Evolutionary conservation across 2,113 vertebrate genomes (phyloP).

Genomic region (Corynorhinus townsendii): DNA sequence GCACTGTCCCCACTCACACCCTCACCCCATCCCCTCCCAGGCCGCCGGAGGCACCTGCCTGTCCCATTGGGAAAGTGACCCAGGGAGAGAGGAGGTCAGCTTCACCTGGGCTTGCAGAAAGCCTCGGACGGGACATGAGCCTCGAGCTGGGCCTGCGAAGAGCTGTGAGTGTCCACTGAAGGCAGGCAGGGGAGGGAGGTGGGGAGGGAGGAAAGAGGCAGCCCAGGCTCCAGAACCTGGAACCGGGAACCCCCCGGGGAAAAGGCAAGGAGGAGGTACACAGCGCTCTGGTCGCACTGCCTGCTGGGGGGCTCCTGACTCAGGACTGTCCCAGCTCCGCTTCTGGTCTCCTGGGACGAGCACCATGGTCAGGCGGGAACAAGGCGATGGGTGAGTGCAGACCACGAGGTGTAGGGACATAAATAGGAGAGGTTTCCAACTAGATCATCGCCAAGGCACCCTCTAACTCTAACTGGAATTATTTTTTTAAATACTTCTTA

Average conservation of each 20-base stretch:
- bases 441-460: background rate
- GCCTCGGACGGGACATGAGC: background rate
- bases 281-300: background rate
- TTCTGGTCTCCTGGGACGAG: background rate
- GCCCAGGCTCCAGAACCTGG: background rate
- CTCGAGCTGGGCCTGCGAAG: background rate
- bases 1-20: rapidly evolving
- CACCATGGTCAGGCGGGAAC: background rate
- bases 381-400: background rate
- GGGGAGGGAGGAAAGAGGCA: background rate
- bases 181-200: rapidly evolving
- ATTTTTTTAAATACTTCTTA: background rate
- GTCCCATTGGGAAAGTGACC: background rate
- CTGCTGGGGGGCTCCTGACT: background rate
- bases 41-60: background rate
- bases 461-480: background rate
- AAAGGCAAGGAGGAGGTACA: background rate
- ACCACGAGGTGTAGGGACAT: background rate
- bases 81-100: background rate
- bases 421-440: background rate
- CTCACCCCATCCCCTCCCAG: background rate
- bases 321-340: background rate
- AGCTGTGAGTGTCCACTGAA: rapidly evolving
- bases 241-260: too few species aligned
- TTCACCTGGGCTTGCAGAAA: background rate